These are phyloP conservation scores for Ectemnius lituratus DNA, from an alignment of 2,888 invertebrate species.

Conservation along the genomic window DNA sequence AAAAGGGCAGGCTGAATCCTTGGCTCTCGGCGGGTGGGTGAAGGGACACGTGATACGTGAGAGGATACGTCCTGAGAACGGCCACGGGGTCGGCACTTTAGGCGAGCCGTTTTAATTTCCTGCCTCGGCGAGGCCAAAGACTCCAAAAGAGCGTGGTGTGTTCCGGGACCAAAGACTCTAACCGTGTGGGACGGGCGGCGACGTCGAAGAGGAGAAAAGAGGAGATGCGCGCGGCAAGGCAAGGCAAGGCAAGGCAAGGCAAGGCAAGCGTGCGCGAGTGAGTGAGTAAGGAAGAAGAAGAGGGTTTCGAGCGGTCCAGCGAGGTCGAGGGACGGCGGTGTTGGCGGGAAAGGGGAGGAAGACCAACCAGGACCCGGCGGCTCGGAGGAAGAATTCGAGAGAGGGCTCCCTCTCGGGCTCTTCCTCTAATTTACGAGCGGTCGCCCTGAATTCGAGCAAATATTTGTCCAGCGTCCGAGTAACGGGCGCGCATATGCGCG, in stretches of 20 bases:
- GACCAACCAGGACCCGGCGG: conserved; percentile 27
- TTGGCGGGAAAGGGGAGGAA: background rate
- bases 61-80: conserved; percentile 11
- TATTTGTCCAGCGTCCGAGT: conserved; percentile 66
- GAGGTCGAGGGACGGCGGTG: no score
- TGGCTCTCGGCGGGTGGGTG: background rate
- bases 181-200: conserved; percentile 24
- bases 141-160: background rate
- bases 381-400: conserved; percentile 51
- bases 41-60: conserved; percentile 15
- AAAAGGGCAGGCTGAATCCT: background rate
- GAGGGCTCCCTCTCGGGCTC: conserved; percentile 38
- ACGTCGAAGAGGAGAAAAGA: background rate
- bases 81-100: conserved; percentile 19
- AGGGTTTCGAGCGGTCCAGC: no score
- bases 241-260: no score
- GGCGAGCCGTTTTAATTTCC: conserved; percentile 51
- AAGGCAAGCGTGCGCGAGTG: background rate
- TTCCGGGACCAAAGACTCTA: conserved; percentile 31
- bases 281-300: no score
- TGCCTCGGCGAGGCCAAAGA: conserved; percentile 42
- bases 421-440: conserved; percentile 60
- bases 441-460: conserved; percentile 66
- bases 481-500: conserved; percentile 50
- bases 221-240: no score